These are phyloP conservation scores for Lophura nycthemera DNA, from an alignment of 2,113 vertebrate species.

Conservation along the genomic window DNA sequence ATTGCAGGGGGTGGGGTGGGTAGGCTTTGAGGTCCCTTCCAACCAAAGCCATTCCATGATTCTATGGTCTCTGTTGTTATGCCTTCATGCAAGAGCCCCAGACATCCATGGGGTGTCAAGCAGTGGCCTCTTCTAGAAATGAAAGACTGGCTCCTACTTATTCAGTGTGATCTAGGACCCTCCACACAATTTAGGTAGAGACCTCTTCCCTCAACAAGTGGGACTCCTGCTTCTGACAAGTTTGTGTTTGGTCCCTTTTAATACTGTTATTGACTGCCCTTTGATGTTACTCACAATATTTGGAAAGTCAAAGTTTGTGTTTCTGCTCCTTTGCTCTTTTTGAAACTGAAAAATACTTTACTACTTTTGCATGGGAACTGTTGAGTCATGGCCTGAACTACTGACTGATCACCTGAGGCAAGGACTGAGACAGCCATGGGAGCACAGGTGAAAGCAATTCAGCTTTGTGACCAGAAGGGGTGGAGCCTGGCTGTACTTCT, in stretches of 20 bases:
- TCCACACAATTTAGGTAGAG: background rate
- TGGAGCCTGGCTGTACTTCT: too few relatives aligned
- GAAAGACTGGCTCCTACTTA: background rate
- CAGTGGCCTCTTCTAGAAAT: background rate
- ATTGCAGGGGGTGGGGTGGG: too few relatives aligned
- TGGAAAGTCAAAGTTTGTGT: background rate
- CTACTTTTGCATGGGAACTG: background rate
- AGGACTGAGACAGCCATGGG: too few relatives aligned
- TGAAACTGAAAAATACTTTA: slow-evolving; percentile 4
- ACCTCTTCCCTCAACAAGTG: background rate
- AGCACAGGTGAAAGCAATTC: too few relatives aligned
- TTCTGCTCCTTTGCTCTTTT: slow-evolving; percentile 14
- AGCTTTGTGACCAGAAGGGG: too few relatives aligned
- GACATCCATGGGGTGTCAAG: rapidly evolving
- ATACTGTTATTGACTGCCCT: background rate
- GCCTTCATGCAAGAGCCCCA: background rate
- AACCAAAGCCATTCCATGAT: too few relatives aligned
- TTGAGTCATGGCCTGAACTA: too few relatives aligned
- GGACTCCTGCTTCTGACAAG: background rate
- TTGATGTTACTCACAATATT: background rate
- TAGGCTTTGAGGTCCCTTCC: too few relatives aligned
- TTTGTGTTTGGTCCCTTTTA: background rate
- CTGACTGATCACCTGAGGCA: too few relatives aligned
- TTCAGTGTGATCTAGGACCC: background rate
- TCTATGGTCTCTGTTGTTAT: background rate